phyloP scores from a whole-genome alignment of 2,113 vertebrate genomes.

The Lophius piscatorius region DNA sequence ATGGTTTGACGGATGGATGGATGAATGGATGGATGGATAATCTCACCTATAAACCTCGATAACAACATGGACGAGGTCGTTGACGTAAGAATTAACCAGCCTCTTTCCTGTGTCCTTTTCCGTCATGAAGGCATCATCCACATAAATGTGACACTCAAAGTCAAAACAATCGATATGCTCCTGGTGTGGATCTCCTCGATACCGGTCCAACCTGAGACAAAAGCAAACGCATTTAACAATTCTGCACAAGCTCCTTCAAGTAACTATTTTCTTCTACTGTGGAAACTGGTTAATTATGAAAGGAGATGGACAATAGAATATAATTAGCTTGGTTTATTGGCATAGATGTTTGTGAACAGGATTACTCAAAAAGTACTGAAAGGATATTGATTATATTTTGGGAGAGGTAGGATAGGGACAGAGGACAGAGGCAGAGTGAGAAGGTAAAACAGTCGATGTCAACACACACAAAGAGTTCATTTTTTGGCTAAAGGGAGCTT shows the following conservation, averaged over 20 bases:
- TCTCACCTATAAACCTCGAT: conserved; percentile 81
- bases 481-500: neutral
- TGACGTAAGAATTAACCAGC: conserved; percentile 77
- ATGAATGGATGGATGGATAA: neutral
- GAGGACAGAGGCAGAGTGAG: too few relatives aligned
- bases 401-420: too few relatives aligned
- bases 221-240: conserved; percentile 3
- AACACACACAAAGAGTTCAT: too few relatives aligned
- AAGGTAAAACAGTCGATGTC: too few relatives aligned
- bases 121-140: conserved; percentile 78
- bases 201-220: conserved; percentile 78
- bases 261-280: neutral
- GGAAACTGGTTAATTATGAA: neutral
- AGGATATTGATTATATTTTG: too few relatives aligned
- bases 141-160: conserved; percentile 82
- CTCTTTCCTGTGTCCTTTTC: conserved; percentile 59
- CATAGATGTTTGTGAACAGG: too few relatives aligned
- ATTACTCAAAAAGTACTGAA: neutral
- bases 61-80: conserved; percentile 74
- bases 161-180: conserved; percentile 79
- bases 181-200: conserved; percentile 79
- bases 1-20: neutral
- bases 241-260: neutral
- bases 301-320: too few relatives aligned
- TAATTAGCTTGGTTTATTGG: too few relatives aligned